Conservation (phyloP, 2,888 invertebrate species). For the Ennomos fuscantarius region DNA sequence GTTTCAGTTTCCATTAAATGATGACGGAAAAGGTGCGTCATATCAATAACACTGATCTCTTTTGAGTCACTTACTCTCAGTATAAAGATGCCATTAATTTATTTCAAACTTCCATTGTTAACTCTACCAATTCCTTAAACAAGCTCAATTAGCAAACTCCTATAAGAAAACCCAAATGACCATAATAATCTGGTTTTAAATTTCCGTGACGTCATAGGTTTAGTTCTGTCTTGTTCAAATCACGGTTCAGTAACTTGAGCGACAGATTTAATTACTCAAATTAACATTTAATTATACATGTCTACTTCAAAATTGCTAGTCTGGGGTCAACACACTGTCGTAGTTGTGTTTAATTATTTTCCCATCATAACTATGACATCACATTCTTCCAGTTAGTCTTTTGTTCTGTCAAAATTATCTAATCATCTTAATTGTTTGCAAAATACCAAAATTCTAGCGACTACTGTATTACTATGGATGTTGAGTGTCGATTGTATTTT, state of each 20-base stretch:
- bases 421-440: slow-evolving; percentile 31
- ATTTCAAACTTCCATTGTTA: neutral
- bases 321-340: slow-evolving; percentile 43
- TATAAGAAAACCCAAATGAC: neutral
- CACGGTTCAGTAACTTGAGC: slow-evolving; percentile 40
- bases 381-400: slow-evolving; percentile 35
- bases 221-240: slow-evolving; percentile 26
- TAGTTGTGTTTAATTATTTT: slow-evolving; percentile 37
- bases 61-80: slow-evolving; percentile 19
- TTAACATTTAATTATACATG: slow-evolving; percentile 37
- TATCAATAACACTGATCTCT: slow-evolving; percentile 23
- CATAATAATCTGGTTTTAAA: slow-evolving; percentile 2
- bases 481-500: slow-evolving; percentile 18
- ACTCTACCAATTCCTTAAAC: slow-evolving; percentile 10
- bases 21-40: slow-evolving; percentile 28
- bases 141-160: slow-evolving; percentile 11
- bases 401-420: slow-evolving; percentile 37
- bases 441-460: slow-evolving; percentile 11
- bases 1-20: slow-evolving; percentile 27
- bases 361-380: slow-evolving; percentile 41
- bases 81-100: slow-evolving; percentile 15
- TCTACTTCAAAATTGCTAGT: slow-evolving; percentile 29
- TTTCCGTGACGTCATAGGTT: slow-evolving; percentile 31
- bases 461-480: slow-evolving; percentile 13
- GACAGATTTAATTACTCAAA: slow-evolving; percentile 43